Evolutionary conservation across 2,888 invertebrate species (phyloP), one percentile per base, ranked within the genome.

Genomic region (Parasteatoda lunata): DNA sequence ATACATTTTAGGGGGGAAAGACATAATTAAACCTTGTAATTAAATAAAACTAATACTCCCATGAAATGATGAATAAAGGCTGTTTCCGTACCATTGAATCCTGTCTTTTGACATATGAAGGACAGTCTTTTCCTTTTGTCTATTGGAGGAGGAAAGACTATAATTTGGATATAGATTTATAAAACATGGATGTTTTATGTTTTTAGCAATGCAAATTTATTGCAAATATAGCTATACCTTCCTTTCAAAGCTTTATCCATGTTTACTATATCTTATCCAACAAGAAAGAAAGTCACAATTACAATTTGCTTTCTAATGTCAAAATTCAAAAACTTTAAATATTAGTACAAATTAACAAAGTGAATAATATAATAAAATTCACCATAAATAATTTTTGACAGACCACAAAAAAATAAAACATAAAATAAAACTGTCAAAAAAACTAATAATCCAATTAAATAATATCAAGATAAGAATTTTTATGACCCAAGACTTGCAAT

Each of bases 231-330:
- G 86, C 86, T 81, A 86, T 86, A 86, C 86, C 86, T 86, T 86
- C 86, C 86, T 77, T 86, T 86, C 86, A 86, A 81, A 77, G 80
- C 77, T 77, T 76, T 76, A 85, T 85, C 85, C 85, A 85, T 79
- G 85, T 78, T 80, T 69, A 15, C 47, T 80, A 66, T 52, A 49
- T 54, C 15, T 73, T 52, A 54, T 13, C 11, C n/a, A 15, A 72
- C 9, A 15, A 54, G 11, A 15, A 15, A 45, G 7, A 68, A 59
- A 59, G n/a, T 13, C 9, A 59, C 59, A 59, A 59, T 13, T 59
- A 13, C 59, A 59, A 59, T 3, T 59, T 13, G 8, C n/a, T 59
- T 59, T 59, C 9, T 13, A 59, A 9, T 59, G 59, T 59, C 59
- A 59, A 59, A 30, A 30, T 13, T 59, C 59, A 59, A 11, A 7